phyloP scores from a whole-genome alignment of 2,797 vertebrate species.

The Betta splendens region DNA sequence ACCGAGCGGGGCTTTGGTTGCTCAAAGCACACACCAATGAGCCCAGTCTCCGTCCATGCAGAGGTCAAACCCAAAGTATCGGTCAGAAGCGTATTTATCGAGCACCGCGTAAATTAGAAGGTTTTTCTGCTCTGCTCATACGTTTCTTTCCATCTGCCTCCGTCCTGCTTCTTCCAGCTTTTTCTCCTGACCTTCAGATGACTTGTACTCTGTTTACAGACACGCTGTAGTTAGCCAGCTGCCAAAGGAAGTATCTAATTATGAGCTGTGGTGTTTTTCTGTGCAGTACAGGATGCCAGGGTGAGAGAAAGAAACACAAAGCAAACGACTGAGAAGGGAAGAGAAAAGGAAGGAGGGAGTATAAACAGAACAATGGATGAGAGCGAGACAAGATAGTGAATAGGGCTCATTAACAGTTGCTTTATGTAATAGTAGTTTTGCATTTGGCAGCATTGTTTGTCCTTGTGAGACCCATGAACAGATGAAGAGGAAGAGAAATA shows the following conservation, averaged over 20 bases:
- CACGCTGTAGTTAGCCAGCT: constrained; percentile 34
- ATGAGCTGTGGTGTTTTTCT: constrained; percentile 55
- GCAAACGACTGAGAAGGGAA: background rate
- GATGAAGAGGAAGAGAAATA: constrained; percentile 3
- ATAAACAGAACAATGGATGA: constrained; percentile 21
- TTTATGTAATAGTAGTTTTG: constrained; percentile 22
- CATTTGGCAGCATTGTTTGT: constrained; percentile 11
- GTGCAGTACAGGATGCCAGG: constrained; percentile 49
- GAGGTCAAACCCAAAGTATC: constrained; percentile 51
- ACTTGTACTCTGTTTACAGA: constrained; percentile 57
- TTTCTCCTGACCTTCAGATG: constrained; percentile 59
- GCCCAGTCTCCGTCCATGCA: constrained; percentile 35
- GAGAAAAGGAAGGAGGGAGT: constrained; percentile 7
- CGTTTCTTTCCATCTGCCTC: background rate
- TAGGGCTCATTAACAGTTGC: constrained; percentile 31
- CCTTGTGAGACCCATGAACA: constrained; percentile 17
- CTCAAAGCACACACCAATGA: constrained; percentile 40
- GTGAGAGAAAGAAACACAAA: constrained; percentile 27
- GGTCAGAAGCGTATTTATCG: constrained; percentile 40
- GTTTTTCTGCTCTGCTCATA: constrained; percentile 15
- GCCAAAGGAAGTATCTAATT: constrained; percentile 74
- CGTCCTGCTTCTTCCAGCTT: background rate
- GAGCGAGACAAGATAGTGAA: constrained; percentile 14
- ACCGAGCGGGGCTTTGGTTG: constrained; percentile 38
- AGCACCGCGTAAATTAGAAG: constrained; percentile 35